A percentile compares a stretch with the other conserved stretches of the same genome.
Evolutionary conservation across 2,888 invertebrate species (phyloP).

Genomic region (Tetramorium bicarinatum): DNA sequence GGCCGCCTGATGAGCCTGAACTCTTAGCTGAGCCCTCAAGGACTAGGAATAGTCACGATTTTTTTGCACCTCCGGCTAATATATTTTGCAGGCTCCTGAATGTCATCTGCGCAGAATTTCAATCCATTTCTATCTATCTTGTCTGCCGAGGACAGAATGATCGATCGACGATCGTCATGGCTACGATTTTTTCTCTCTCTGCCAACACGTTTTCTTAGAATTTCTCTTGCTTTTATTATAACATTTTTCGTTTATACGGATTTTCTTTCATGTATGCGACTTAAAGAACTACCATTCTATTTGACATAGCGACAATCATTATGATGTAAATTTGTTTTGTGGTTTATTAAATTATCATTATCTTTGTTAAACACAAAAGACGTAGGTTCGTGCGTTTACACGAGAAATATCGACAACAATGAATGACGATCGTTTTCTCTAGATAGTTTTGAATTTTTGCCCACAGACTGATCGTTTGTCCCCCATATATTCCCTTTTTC

Average conservation of each 20-base stretch:
- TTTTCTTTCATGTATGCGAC: not conserved
- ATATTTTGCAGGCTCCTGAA: slow-evolving; percentile 77
- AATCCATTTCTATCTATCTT: slow-evolving; percentile 63
- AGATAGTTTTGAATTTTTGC: not conserved
- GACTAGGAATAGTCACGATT: slow-evolving; percentile 79
- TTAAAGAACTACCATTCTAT: not conserved
- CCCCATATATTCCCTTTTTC: slow-evolving; percentile 3
- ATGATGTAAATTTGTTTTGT: not conserved
- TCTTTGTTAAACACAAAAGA: slow-evolving; percentile 6
- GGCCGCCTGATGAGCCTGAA: slow-evolving; percentile 62
- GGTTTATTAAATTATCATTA: slow-evolving; percentile 13
- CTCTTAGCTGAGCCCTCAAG: slow-evolving; percentile 61
- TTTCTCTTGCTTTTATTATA: slow-evolving; percentile 41
- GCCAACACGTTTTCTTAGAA: slow-evolving; percentile 67
- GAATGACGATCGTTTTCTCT: not conserved
- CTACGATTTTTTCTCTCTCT: slow-evolving; percentile 71
- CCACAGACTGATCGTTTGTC: not conserved
- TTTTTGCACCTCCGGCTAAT: slow-evolving; percentile 77
- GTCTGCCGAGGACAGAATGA: slow-evolving; percentile 62
- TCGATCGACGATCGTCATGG: slow-evolving; percentile 64
- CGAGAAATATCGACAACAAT: slow-evolving; percentile 5
- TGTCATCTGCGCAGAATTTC: slow-evolving; percentile 77
- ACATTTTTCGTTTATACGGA: not conserved
- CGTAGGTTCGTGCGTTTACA: not conserved
- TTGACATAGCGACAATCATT: not conserved